Conservation (phyloP, 2,888 invertebrate genomes). For the Limenitis camilla region DNA sequence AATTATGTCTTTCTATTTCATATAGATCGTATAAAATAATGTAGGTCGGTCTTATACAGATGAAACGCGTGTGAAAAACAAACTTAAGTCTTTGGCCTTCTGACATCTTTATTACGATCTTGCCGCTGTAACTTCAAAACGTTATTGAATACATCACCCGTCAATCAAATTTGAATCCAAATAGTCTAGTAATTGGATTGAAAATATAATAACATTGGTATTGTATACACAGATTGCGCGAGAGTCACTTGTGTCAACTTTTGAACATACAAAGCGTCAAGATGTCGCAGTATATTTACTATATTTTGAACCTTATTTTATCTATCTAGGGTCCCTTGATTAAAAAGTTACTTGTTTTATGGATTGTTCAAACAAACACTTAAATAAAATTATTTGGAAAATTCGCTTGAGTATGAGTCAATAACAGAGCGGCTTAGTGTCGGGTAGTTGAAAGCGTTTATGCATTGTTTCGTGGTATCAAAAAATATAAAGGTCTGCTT, state of each 20-base stretch:
- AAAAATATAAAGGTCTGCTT: no score
- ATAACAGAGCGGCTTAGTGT: conserved; percentile 17
- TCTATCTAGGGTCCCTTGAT: not conserved
- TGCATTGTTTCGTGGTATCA: no score
- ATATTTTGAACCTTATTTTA: conserved; percentile 11
- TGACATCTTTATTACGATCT: conserved; percentile 56
- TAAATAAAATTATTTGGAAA: conserved; percentile 25
- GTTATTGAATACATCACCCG: conserved; percentile 12
- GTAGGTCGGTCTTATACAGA: conserved; percentile 33
- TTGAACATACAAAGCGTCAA: conserved; percentile 13
- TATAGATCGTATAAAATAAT: conserved; percentile 28
- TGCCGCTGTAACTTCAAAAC: conserved; percentile 12
- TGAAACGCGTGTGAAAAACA: conserved; percentile 55
- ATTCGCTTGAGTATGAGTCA: conserved; percentile 22
- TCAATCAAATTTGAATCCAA: conserved; percentile 40
- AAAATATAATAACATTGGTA: conserved; percentile 25
- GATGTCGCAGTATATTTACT: not conserved
- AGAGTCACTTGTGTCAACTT: conserved; percentile 66
- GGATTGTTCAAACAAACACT: conserved; percentile 14
- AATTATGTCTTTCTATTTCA: not conserved
- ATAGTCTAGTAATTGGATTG: conserved; percentile 25
- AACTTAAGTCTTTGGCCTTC: conserved; percentile 38
- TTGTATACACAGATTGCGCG: conserved; percentile 31
- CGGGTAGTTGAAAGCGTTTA: conserved; percentile 12
- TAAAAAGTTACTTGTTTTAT: conserved; percentile 17